Percentiles rank a stretch among this genome's conserved stretches.
These are phyloP conservation scores for Mesoligia furuncula DNA, from an alignment of 2,888 invertebrate genomes.

Conservation along the genomic window DNA sequence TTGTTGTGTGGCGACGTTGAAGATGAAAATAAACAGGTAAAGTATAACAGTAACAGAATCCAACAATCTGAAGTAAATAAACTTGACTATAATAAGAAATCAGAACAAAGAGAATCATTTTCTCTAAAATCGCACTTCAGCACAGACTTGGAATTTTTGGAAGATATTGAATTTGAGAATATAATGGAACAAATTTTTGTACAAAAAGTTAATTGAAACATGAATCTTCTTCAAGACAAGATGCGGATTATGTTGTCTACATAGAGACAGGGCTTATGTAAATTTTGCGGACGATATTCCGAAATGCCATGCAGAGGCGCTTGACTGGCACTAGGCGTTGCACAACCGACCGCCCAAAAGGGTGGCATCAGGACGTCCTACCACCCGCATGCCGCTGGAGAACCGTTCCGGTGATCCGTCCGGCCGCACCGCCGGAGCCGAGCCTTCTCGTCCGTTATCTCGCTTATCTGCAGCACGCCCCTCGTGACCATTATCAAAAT, in stretches of 20 bases:
- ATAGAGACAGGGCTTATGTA: constrained; percentile 19
- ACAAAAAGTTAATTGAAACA: constrained; percentile 16
- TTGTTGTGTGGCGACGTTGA: constrained; percentile 34
- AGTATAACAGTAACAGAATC: neutral
- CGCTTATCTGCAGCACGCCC: constrained; percentile 75
- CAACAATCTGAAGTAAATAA: neutral
- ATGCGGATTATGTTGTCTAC: constrained; percentile 11
- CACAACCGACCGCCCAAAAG: constrained; percentile 53
- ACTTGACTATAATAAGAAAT: neutral
- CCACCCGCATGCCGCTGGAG: constrained; percentile 38
- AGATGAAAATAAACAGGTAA: neutral
- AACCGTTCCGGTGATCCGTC: constrained; percentile 27
- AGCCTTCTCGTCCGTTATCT: constrained; percentile 69
- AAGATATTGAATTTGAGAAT: constrained; percentile 16
- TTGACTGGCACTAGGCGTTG: constrained; percentile 11
- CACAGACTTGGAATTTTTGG: neutral
- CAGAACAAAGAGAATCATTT: neutral
- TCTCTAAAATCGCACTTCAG: neutral
- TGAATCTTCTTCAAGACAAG: constrained; percentile 16
- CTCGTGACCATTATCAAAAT: constrained; percentile 81
- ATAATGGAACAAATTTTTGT: neutral
- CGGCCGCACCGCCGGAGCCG: constrained; percentile 31
- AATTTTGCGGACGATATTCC: constrained; percentile 36
- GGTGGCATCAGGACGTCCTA: constrained; percentile 52
- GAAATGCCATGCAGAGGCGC: constrained; percentile 22